Percentiles rank a stretch among this genome's conserved stretches.
Conservation (phyloP, 2,888 invertebrate genomes). For the Atrina japonica region DNA sequence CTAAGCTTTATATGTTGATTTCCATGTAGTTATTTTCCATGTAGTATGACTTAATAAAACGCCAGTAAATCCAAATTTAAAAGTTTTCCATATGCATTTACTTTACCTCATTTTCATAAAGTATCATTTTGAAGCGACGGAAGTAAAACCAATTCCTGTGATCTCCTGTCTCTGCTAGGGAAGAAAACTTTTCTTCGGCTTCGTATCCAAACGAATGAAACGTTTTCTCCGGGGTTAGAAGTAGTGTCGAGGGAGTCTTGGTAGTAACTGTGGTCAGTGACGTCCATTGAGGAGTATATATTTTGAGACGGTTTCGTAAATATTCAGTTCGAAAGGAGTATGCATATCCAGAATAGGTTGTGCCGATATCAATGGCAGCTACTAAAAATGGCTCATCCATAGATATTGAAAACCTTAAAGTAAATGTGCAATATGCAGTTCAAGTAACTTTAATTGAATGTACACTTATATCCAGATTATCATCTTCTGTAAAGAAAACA, state of each 20-base stretch:
- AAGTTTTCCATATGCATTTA: no score
- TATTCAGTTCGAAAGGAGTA: slow-evolving; percentile 31
- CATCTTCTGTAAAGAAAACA: no score
- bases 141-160: slow-evolving; percentile 25
- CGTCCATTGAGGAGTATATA: slow-evolving; percentile 11
- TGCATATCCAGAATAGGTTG: slow-evolving; percentile 28
- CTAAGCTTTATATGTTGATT: no score
- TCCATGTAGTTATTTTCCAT: no score
- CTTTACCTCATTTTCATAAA: slow-evolving; percentile 24
- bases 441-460: no score
- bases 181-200: slow-evolving; percentile 25
- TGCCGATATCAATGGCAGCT: slow-evolving; percentile 33
- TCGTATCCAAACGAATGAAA: slow-evolving; percentile 35
- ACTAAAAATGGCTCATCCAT: not conserved
- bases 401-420: no score
- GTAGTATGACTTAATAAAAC: no score
- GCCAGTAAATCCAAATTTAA: no score
- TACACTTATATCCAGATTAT: no score
- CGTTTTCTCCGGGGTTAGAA: slow-evolving; percentile 12
- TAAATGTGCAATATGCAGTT: no score
- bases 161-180: slow-evolving; percentile 4
- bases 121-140: slow-evolving; percentile 32
- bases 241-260: slow-evolving; percentile 17
- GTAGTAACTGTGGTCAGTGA: slow-evolving; percentile 3
- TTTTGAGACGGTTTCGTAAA: slow-evolving; percentile 4